A percentile compares a stretch with the other conserved stretches of the same genome.
Evolutionary conservation across 1,140 invertebrate genomes (phyloP).

Genomic region (Cotesia glomerata): DNA sequence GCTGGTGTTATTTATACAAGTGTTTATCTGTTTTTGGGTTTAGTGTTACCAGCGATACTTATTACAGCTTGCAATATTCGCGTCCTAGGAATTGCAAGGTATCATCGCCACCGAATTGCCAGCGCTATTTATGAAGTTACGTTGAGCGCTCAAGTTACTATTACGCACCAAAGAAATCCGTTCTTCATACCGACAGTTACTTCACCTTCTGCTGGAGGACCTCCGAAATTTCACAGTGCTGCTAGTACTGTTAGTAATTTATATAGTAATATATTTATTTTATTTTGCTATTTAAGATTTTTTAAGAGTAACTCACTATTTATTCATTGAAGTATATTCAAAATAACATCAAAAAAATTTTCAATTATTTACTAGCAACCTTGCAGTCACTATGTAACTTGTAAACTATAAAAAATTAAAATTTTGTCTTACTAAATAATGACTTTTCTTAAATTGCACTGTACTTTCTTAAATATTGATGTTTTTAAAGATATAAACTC

Average conservation of each 20-base stretch:
- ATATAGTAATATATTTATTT: background rate
- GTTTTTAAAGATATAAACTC: too few species aligned
- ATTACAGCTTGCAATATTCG: conserved; percentile 76
- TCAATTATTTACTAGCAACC: too few species aligned
- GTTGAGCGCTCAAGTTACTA: conserved; percentile 81
- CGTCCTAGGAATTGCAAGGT: conserved; percentile 79
- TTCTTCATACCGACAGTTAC: conserved; percentile 71
- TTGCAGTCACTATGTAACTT: too few species aligned
- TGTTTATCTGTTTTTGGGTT: conserved; percentile 70
- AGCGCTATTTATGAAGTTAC: conserved; percentile 86
- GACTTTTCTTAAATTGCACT: too few species aligned
- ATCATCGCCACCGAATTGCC: conserved; percentile 82
- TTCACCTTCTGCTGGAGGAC: conserved; percentile 63
- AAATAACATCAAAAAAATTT: too few species aligned
- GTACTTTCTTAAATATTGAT: too few species aligned
- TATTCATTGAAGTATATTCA: too few species aligned
- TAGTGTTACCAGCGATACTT: conserved; percentile 72
- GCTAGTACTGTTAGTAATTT: conserved; percentile 67
- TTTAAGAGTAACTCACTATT: too few species aligned
- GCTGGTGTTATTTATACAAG: conserved; percentile 68
- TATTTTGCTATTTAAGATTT: too few species aligned
- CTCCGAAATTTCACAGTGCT: conserved; percentile 70
- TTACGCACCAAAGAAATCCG: conserved; percentile 80
- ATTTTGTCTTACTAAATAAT: too few species aligned
- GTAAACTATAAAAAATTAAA: too few species aligned